Evolutionary conservation across 2,888 invertebrate genomes (phyloP), one percentile per base, ranked within the genome.

Genomic region (Busseola fusca): DNA sequence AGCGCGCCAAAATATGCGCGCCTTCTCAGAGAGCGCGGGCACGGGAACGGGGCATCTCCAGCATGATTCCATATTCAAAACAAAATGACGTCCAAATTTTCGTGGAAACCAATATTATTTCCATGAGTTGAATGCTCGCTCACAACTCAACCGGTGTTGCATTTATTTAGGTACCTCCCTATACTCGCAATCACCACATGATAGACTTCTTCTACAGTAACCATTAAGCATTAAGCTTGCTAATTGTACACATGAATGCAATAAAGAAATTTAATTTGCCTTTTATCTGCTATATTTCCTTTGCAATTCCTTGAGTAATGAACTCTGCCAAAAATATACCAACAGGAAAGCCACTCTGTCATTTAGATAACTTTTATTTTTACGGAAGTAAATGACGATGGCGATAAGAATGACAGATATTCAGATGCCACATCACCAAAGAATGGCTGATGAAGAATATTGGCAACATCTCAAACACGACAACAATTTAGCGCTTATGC

Each of bases 391-490:
- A 57, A 52, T 65, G 64, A 64, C 58, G 34, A 30, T 30, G 52
- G 45, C 48, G 14, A 9, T 7, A 59, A 75, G 45, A 59, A 64
- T 68, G 52, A 37, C 40, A 25, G 67, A 65, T 50, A 76, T 67
- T 71, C 50, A 16, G 48, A 52, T 62, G 60, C 37, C 70, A 68
- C 69, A 78, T 71, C 72, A 27, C 42, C 45, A 62, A 65, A 45
- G 59, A 72, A 75, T 69, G 72, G 58, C 64, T 69, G 74, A 59
- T 30, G 54, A 67, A 64, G 57, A 18, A 70, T 72, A 62, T 84
- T 84, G 84, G 84, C 84, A 81, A 68, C 42, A 56, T 54, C n/a
- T 74, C 84, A 84, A 82, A 58, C 37, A 78, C 30, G 66, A 73
- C 60, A 72, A 65, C 12, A 40, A 74, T 62, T 65, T 37, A 37